phyloP scores from a whole-genome alignment of 2,888 invertebrate species.

The Melangyna quadrimaculata region DNA sequence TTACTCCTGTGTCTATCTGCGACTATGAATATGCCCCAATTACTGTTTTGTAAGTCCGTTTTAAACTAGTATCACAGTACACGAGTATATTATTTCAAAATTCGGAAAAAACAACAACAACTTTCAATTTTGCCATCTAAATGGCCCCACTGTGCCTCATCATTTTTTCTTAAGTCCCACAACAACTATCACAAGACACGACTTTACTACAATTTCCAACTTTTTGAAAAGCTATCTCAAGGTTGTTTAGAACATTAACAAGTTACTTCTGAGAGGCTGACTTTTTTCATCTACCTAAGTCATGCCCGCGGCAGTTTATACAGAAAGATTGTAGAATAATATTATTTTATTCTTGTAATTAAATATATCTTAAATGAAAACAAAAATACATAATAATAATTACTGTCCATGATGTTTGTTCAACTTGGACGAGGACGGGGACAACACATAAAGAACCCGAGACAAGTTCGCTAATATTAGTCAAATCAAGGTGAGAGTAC shows the following conservation, averaged over 20 bases:
- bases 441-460: neutral
- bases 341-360: slow-evolving; percentile 38
- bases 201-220: slow-evolving; percentile 44
- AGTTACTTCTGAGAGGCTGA: slow-evolving; percentile 22
- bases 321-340: slow-evolving; percentile 1
- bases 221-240: slow-evolving; percentile 44
- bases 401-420: slow-evolving; percentile 23
- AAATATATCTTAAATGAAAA: slow-evolving; percentile 55
- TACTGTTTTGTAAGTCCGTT: too few species aligned
- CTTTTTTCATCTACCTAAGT: neutral
- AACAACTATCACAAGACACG: slow-evolving; percentile 35
- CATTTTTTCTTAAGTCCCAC: neutral
- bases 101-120: too few species aligned
- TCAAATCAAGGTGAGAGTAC: slow-evolving; percentile 20
- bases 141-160: neutral
- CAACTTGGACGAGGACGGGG: neutral
- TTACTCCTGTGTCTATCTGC: too few species aligned
- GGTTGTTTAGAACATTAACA: slow-evolving; percentile 64
- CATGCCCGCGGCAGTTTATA: neutral
- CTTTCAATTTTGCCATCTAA: neutral
- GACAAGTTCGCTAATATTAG: neutral
- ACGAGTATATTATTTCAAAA: too few species aligned
- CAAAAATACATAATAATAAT: neutral
- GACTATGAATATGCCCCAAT: too few species aligned
- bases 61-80: too few species aligned